Base-by-base conservation (phyloP, 2,113 vertebrate species). In the Leptosomus discolor region DNA sequence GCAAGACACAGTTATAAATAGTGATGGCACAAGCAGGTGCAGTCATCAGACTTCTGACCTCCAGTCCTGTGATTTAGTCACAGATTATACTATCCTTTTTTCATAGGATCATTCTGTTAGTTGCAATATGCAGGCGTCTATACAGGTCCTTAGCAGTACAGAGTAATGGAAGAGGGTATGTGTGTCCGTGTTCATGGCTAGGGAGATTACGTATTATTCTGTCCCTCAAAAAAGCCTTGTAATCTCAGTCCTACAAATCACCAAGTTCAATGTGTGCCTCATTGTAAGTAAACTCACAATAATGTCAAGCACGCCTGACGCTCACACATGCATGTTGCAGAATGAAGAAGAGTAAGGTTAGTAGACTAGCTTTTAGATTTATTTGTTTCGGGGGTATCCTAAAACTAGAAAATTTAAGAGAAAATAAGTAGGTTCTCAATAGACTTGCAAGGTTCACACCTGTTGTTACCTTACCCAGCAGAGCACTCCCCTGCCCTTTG, bases 241-340 rank as follows among this genome's bases (percentile, higher is more conserved):
- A 60, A 82, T 51, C 1, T 5, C 56, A 75, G 12, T 53, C 41
- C 36, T 54, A 39, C 26, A 81, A 43, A 73, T 27, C 26, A 21
- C 58, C 6, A 48, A 39, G 48, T 61, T 50, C 48, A n/a, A 20
- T 7, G 15, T 30, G 22, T 34, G 19, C n/a, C 51, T 75, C 32
- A 26, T 30, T 76, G 48, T 23, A 36, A 61, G 51, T 26, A 56
- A 92, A 48, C 7, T 41, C 53, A 45, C 48, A 36, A 12, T 29
- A 34, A 65, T 2, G 5, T 45, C 30, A 82, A 43, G 22, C 34
- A 39, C 27, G 65, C 6, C 60, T 74, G n/a, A n/a, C 43, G 50
- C 36, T 78, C 37, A 60, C 27, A 9, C 0, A 0, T 12, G 8
- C n/a, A 14, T 23, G 29, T 3, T 57, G 48, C 48, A 76, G 43